Percentiles rank a stretch among this genome's conserved stretches.
Conservation (phyloP, 2,888 invertebrate species). For the Harpalus rufipes region DNA sequence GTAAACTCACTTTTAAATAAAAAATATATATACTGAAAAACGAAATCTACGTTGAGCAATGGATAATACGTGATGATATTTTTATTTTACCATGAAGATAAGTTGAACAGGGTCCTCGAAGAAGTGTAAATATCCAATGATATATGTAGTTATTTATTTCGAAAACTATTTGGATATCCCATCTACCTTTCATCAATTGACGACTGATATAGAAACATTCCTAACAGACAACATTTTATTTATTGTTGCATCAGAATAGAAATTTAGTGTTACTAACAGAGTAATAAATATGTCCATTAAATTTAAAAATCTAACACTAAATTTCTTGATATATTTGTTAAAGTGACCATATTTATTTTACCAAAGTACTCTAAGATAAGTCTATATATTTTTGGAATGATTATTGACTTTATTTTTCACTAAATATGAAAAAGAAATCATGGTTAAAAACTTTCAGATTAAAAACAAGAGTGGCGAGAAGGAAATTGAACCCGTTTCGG, state of each 20-base stretch:
- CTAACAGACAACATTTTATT: constrained; percentile 45
- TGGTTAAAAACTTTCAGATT: constrained; percentile 24
- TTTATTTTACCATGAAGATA: too few relatives aligned
- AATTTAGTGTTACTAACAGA: not conserved
- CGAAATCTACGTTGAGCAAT: too few relatives aligned
- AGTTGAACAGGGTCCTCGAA: too few relatives aligned
- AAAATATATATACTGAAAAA: too few relatives aligned
- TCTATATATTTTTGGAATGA: not conserved
- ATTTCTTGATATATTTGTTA: constrained; percentile 27
- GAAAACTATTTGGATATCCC: not conserved
- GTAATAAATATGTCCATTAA: not conserved
- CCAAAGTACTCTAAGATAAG: not conserved
- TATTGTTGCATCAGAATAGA: not conserved
- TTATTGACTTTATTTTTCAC: not conserved
- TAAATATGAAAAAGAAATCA: constrained; percentile 1
- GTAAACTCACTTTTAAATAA: too few relatives aligned
- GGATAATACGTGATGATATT: too few relatives aligned
- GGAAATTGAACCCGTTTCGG: constrained; percentile 28
- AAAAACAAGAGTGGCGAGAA: constrained; percentile 41
- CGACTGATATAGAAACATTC: constrained; percentile 9
- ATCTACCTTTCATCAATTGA: not conserved
- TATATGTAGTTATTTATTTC: not conserved
- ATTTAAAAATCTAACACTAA: constrained; percentile 14
- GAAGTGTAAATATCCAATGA: not conserved
- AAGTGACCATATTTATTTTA: constrained; percentile 38